phyloP scores from a whole-genome alignment of 2,113 vertebrate genomes.

The Spea bombifrons region DNA sequence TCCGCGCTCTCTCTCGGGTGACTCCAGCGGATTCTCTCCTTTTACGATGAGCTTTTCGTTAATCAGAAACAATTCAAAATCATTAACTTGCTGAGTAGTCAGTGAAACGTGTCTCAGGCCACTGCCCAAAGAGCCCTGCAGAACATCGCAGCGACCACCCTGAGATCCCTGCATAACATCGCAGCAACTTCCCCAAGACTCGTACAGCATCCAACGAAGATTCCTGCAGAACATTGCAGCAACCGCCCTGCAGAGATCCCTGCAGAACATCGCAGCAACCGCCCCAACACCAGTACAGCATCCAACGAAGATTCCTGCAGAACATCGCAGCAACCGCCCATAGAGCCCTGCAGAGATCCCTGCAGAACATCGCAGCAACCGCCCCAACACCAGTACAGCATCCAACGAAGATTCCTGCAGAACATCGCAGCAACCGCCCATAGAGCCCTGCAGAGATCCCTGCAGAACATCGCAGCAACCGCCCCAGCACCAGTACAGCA shows the following conservation, averaged over 20 bases:
- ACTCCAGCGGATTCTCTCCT: constrained; percentile 33
- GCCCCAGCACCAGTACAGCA: too few relatives aligned
- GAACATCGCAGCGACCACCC: not conserved
- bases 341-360: too few relatives aligned
- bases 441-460: too few relatives aligned
- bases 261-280: too few relatives aligned
- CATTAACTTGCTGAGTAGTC: constrained; percentile 20
- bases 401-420: too few relatives aligned
- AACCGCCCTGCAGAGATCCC: not conserved
- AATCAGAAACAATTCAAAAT: constrained; percentile 11
- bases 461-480: too few relatives aligned
- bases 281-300: too few relatives aligned
- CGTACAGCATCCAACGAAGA: not conserved
- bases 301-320: too few relatives aligned
- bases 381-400: too few relatives aligned
- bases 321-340: too few relatives aligned
- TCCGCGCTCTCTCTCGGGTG: constrained; percentile 61
- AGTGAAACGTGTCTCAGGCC: not conserved
- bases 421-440: too few relatives aligned
- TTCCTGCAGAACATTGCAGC: not conserved
- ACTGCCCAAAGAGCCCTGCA: not conserved
- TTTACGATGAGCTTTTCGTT: not conserved
- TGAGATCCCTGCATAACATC: not conserved
- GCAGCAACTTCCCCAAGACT: not conserved
- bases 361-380: too few relatives aligned